Evolutionary conservation across 2,797 vertebrate species (phyloP), one percentile per base, ranked within the genome.

Genomic region (Mus minutoides): DNA sequence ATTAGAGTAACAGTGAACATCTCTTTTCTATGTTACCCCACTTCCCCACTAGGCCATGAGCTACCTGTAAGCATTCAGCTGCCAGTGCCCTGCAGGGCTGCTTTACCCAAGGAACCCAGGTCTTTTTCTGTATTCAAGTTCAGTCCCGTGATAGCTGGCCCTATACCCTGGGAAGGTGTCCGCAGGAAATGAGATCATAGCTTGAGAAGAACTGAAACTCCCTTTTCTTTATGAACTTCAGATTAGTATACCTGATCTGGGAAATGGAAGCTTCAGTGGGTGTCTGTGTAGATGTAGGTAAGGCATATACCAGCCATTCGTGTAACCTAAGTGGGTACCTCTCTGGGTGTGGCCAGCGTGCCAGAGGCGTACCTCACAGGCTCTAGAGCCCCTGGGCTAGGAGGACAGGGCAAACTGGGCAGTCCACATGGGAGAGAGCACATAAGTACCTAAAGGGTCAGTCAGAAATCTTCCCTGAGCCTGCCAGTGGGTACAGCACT

Each of bases 51-150:
- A 40, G 86, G n/a, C 73, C 5, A 0, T 0, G 40, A 64, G 49
- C 77, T 77, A n/a, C 71, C 0, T 69, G 0, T 2, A 1, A 29
- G 12, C 26, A 9, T 49, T 56, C 26, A 2, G 0, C 60, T 13
- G 4, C 16, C 12, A 46, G 19, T 67, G 58, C 80, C 76, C 40
- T 49, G 2, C 13, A 0, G 0, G 1, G 17, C 80, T 16, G 5
- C 79, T 4, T 26, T 71, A 24, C 56, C 43, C 29, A 3, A 10
- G 37, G 26, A n/a, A 22, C 26, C 82, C n/a, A 13, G 9, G 67
- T 21, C 8, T 0, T 8, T 24, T 52, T 29, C 17, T 17, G 24
- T 22, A 6, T 31, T 90, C 22, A 13, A 19, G 1, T 14, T 11
- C 43, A 62, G 58, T 43, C 31, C 37, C 7, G 0, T 6, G 75